Conservation (phyloP, 2,797 vertebrate species). For the Acrossocheilus fasciatus region DNA sequence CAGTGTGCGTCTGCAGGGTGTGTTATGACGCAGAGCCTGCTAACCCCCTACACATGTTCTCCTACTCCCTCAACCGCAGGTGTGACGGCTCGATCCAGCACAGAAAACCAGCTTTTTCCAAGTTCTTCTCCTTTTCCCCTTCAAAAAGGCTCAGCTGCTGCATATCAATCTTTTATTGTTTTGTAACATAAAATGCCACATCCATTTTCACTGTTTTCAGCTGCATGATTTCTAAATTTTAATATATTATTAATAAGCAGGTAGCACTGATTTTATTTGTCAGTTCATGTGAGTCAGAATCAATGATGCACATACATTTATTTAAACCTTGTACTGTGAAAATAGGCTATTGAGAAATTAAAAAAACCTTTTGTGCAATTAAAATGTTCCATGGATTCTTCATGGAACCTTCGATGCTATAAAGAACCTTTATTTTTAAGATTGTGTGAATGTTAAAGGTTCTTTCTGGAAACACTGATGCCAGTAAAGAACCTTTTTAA, state of each 20-base stretch:
- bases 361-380: not conserved
- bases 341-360: slow-evolving; percentile 1
- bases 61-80: slow-evolving; percentile 38
- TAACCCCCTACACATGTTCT: slow-evolving; percentile 53
- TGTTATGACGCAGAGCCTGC: slow-evolving; percentile 50
- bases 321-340: too few relatives aligned
- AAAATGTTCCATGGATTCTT: too few relatives aligned
- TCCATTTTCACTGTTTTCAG: not conserved
- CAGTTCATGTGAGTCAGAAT: not conserved
- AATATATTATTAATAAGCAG: not conserved
- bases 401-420: too few relatives aligned
- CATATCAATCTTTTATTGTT: not conserved
- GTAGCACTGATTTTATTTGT: not conserved
- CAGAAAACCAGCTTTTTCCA: not conserved
- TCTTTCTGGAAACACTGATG: not conserved
- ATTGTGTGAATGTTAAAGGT: too few relatives aligned
- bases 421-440: not conserved
- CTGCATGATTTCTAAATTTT: not conserved
- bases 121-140: slow-evolving; percentile 14
- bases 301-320: not conserved
- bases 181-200: not conserved
- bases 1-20: slow-evolving; percentile 42
- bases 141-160: not conserved
- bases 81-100: slow-evolving; percentile 15
- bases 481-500: not conserved